phyloP scores from a whole-genome alignment of 2,797 vertebrate species.

The Allobates femoralis region DNA sequence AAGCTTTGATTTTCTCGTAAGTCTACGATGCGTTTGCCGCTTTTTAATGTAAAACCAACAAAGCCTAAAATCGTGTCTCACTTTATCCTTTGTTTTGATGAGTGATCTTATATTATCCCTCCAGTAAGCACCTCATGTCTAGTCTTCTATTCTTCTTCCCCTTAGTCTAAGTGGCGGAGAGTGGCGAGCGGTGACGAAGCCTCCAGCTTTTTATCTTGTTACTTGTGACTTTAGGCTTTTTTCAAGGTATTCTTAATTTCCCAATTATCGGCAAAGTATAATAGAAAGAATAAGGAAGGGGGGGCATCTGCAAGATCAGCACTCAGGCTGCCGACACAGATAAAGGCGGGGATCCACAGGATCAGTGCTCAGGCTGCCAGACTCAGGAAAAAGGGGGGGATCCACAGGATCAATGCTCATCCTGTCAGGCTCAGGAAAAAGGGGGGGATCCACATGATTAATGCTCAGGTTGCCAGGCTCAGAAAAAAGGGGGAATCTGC shows the following conservation, averaged over 20 bases:
- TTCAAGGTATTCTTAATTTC: neutral
- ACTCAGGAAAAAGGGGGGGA: too few relatives aligned
- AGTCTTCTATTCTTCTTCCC: neutral
- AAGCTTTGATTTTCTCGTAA: neutral
- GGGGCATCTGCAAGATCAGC: neutral
- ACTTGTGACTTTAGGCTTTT: neutral
- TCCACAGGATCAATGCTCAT: too few relatives aligned
- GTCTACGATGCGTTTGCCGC: neutral
- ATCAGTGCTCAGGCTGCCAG: neutral
- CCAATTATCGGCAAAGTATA: neutral
- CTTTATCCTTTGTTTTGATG: neutral
- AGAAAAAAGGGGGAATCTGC: too few relatives aligned
- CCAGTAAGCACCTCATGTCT: neutral
- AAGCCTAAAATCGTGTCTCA: neutral
- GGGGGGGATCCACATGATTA: too few relatives aligned
- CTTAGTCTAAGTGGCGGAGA: neutral
- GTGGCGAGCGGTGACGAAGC: neutral
- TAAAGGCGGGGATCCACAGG: neutral
- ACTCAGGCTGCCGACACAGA: neutral
- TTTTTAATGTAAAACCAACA: neutral
- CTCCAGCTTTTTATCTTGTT: neutral
- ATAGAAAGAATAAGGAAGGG: neutral
- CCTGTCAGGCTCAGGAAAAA: too few relatives aligned
- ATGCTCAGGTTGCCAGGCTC: too few relatives aligned
- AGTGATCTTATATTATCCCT: neutral